phyloP scores from a whole-genome alignment of 2,113 vertebrate species.

The Cyprinodon brontotheroides region DNA sequence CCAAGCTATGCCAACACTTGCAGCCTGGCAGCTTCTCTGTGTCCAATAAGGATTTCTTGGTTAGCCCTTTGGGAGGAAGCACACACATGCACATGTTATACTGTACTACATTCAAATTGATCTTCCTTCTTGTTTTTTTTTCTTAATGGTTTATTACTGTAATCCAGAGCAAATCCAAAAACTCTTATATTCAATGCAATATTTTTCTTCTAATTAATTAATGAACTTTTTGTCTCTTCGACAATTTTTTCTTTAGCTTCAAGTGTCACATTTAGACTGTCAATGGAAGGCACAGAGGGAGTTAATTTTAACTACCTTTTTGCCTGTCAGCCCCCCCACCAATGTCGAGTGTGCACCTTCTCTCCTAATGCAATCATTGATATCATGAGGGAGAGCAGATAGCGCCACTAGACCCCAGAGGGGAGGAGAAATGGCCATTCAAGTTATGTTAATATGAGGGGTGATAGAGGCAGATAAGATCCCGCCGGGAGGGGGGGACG shows the following conservation, averaged over 20 bases:
- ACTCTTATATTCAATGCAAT: neutral
- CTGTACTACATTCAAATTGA: conserved; percentile 5
- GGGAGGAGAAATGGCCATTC: conserved; percentile 60
- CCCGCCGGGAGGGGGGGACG: conserved; percentile 43
- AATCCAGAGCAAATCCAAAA: neutral
- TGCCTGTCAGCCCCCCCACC: neutral
- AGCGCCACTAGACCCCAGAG: conserved; percentile 22
- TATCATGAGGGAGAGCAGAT: conserved; percentile 49
- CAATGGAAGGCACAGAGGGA: neutral
- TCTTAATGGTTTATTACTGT: neutral
- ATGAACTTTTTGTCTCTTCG: neutral
- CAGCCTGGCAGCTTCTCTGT: conserved; percentile 62
- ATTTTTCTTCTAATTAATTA: neutral
- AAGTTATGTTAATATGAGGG: conserved; percentile 67
- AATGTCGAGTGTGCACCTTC: neutral
- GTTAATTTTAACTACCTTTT: conserved; percentile 43
- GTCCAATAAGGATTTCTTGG: conserved; percentile 44
- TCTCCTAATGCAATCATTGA: conserved; percentile 55
- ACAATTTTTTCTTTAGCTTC: neutral
- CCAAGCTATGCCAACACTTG: conserved; percentile 55
- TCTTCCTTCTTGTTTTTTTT: neutral
- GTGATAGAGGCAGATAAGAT: conserved; percentile 69
- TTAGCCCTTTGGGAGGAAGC: conserved; percentile 17
- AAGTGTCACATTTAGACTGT: conserved; percentile 1
- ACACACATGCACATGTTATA: conserved; percentile 13